A percentile compares a stretch with the other conserved stretches of the same genome.
phyloP scores from a whole-genome alignment of 2,797 vertebrate genomes.

The Myotis vivesi region DNA sequence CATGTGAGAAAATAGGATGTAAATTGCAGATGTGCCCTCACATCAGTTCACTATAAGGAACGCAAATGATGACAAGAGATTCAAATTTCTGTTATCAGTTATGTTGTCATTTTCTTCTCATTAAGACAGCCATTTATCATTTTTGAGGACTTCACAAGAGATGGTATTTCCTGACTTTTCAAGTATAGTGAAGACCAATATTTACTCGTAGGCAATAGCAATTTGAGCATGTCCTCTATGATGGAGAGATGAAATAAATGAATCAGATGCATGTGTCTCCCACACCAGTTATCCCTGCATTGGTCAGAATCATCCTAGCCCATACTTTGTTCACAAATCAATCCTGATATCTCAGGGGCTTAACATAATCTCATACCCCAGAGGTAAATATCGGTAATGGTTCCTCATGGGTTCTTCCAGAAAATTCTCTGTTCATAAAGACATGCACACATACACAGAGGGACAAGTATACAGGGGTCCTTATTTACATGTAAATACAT shows the following conservation, averaged over 20 bases:
- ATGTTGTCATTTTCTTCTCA: neutral
- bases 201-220: neutral
- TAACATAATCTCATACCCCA: neutral
- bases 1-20: neutral
- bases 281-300: neutral
- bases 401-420: neutral
- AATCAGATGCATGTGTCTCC: neutral
- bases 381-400: neutral
- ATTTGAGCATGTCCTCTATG: neutral
- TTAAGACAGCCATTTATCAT: neutral
- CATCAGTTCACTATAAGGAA: neutral
- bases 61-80: neutral
- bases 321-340: neutral
- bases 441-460: neutral
- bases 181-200: neutral
- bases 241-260: neutral
- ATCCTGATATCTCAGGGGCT: neutral
- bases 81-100: neutral
- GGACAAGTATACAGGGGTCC: neutral
- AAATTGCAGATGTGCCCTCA: neutral
- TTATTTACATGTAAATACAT: neutral
- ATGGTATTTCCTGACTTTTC: neutral
- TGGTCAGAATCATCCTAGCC: neutral
- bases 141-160: neutral
- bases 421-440: neutral